Evolutionary conservation across 2,113 vertebrate genomes (phyloP).

Genomic region (Philantomba maxwellii): DNA sequence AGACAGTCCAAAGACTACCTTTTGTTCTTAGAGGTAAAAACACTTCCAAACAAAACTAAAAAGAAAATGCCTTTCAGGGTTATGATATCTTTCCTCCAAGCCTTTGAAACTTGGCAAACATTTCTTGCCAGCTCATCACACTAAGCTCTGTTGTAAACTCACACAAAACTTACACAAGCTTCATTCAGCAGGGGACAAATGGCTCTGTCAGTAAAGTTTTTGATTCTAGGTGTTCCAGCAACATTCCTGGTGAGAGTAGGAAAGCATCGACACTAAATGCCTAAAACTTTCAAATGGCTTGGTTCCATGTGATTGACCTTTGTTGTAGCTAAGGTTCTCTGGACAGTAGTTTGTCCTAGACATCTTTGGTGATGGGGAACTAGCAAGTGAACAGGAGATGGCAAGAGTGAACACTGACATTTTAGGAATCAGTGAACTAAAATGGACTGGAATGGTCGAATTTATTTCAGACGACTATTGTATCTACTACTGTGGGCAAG

Average conservation of each 20-base stretch:
- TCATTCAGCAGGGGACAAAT: background rate
- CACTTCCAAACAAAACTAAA: conserved; percentile 14
- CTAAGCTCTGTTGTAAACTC: background rate
- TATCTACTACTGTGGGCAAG: too few relatives aligned
- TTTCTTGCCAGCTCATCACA: background rate
- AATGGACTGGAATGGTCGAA: too few relatives aligned
- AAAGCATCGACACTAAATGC: background rate
- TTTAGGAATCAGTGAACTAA: too few relatives aligned
- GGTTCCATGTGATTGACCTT: too few relatives aligned
- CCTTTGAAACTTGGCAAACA: background rate
- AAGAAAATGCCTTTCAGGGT: background rate
- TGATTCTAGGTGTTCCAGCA: background rate
- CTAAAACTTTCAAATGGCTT: background rate
- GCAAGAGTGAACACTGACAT: too few relatives aligned
- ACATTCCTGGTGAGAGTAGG: background rate
- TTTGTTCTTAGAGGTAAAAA: too few relatives aligned
- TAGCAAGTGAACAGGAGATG: too few relatives aligned
- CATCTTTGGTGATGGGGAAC: too few relatives aligned
- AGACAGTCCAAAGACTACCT: background rate
- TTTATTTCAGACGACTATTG: too few relatives aligned
- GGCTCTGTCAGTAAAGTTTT: background rate
- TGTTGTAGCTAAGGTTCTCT: too few relatives aligned
- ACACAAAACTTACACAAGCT: background rate
- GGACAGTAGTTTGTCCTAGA: too few relatives aligned
- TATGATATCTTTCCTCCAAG: background rate